These are phyloP conservation scores for Ambastaia sidthimunki DNA, from an alignment of 2,797 vertebrate species.

Conservation along the genomic window DNA sequence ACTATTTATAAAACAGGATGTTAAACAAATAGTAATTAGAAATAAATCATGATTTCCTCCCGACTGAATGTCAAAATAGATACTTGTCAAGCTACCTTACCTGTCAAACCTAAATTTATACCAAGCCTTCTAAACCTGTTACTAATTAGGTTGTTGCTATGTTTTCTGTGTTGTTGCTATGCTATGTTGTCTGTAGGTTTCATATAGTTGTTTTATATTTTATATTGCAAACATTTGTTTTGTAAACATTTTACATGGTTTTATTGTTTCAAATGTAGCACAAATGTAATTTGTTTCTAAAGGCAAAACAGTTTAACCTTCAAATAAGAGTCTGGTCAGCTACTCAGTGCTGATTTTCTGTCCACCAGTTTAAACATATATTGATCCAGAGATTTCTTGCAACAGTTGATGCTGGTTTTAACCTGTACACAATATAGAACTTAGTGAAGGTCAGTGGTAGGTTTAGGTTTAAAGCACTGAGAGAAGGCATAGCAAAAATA, in stretches of 20 bases:
- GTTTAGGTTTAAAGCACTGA: background rate
- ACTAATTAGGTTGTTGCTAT: background rate
- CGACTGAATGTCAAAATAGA: background rate
- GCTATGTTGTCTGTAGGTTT: background rate
- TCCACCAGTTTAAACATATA: background rate
- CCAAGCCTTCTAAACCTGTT: background rate
- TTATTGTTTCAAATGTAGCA: background rate
- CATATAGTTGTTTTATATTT: background rate
- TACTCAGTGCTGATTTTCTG: background rate
- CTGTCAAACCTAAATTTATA: background rate
- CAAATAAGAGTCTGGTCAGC: background rate
- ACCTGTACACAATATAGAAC: background rate
- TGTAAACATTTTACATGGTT: background rate
- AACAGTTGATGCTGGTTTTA: slow-evolving; percentile 11
- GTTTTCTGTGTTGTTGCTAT: too few species aligned
- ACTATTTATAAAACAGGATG: background rate
- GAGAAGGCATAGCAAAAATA: background rate
- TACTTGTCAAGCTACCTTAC: background rate
- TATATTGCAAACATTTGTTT: background rate
- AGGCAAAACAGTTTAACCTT: background rate
- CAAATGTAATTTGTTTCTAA: background rate
- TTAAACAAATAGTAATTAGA: background rate
- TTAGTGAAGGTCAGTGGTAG: slow-evolving; percentile 3
- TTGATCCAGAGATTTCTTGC: slow-evolving; percentile 9
- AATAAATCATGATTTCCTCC: background rate